These are phyloP conservation scores for Argyrosomus japonicus DNA, from an alignment of 2,113 vertebrate genomes.

Conservation along the genomic window DNA sequence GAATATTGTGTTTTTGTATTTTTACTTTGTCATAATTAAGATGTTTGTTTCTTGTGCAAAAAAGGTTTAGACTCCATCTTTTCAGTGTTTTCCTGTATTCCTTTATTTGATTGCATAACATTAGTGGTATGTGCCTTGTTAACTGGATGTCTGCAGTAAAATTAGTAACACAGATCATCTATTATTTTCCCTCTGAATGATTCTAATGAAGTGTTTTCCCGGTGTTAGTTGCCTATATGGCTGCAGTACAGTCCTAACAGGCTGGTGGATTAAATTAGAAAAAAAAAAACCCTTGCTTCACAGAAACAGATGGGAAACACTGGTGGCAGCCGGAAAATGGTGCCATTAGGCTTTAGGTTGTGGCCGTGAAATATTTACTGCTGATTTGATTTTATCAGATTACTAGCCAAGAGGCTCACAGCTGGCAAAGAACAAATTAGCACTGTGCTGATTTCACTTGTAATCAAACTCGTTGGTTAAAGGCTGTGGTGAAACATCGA, in stretches of 20 bases:
- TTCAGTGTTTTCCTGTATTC: too few species aligned
- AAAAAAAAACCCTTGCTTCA: not conserved
- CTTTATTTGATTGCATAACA: not conserved
- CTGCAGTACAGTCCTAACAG: not conserved
- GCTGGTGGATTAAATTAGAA: slow-evolving; percentile 1
- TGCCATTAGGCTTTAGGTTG: slow-evolving; percentile 20
- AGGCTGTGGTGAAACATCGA: slow-evolving; percentile 22
- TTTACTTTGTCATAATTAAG: not conserved
- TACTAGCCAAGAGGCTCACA: slow-evolving; percentile 17
- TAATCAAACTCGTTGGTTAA: not conserved
- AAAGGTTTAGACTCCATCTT: too few species aligned
- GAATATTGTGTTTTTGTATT: not conserved
- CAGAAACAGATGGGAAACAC: slow-evolving; percentile 29
- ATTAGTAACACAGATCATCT: not conserved
- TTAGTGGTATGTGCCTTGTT: not conserved
- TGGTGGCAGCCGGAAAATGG: slow-evolving; percentile 15
- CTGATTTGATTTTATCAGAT: slow-evolving; percentile 35
- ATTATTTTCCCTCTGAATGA: not conserved
- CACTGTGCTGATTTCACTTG: slow-evolving; percentile 11
- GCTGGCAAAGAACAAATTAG: slow-evolving; percentile 22
- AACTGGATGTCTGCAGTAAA: not conserved
- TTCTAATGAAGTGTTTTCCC: not conserved
- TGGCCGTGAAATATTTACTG: slow-evolving; percentile 28
- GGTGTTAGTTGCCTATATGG: not conserved
- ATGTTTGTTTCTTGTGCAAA: not conserved